Percentiles rank a stretch among this genome's conserved stretches.
Conservation (phyloP, 2,113 vertebrate species). For the Leuciscus idus region DNA sequence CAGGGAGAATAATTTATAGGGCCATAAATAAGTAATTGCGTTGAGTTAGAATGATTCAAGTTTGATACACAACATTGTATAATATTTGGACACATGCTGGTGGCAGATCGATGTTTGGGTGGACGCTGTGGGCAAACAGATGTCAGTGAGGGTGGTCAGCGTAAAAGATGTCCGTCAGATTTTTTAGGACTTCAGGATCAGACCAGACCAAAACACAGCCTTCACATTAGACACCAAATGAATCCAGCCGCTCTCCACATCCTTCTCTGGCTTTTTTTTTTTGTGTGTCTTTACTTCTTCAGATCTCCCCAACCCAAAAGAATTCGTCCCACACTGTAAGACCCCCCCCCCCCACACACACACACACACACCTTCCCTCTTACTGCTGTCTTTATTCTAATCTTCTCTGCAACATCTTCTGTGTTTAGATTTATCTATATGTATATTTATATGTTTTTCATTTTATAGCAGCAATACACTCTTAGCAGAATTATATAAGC, state of each 20-base stretch:
- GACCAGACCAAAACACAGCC: slow-evolving; percentile 5
- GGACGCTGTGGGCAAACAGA: slow-evolving; percentile 73
- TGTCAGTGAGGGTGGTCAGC: slow-evolving; percentile 59
- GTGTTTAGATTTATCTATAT: neutral
- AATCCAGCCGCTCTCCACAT: neutral
- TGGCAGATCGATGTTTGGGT: slow-evolving; percentile 73
- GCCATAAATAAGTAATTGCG: slow-evolving; percentile 78
- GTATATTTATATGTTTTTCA: neutral
- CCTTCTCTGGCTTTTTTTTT: slow-evolving; percentile 3
- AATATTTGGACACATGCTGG: slow-evolving; percentile 77
- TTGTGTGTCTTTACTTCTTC: neutral
- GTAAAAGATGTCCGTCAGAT: slow-evolving; percentile 61
- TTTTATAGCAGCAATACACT: neutral
- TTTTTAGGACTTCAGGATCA: slow-evolving; percentile 52
- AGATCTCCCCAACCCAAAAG: neutral
- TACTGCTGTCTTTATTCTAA: neutral
- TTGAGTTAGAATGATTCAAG: slow-evolving; percentile 73
- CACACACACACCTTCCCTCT: neutral
- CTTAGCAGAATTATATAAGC: neutral
- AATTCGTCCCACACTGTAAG: neutral
- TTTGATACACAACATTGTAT: slow-evolving; percentile 76
- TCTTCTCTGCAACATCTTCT: neutral
- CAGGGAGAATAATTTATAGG: slow-evolving; percentile 79
- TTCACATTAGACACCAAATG: slow-evolving; percentile 1
- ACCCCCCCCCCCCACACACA: neutral